Evolutionary conservation across 1,140 invertebrate genomes (phyloP), one percentile per base, ranked within the genome.

Genomic region (Aphis craccivora): DNA sequence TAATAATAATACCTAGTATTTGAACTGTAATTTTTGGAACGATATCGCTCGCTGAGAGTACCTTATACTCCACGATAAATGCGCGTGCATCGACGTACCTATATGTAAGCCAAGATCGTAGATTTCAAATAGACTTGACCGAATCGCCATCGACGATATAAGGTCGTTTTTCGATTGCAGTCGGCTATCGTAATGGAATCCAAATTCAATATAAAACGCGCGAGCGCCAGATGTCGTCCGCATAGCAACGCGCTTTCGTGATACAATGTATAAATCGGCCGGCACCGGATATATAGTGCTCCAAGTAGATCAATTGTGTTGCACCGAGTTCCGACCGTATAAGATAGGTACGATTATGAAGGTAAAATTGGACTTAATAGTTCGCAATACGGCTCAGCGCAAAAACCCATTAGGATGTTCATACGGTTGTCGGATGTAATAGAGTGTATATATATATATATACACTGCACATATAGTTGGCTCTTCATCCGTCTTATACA

Each of bases 351-450:
- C 37, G 83, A 86, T 86, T 86, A 86, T 86, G 40, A 25, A 86
- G 37, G 37, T 86, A 86, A 86, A 40, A 86, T 86, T 86, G 83
- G 37, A 86, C 37, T 43, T 86, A 86, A 86, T 43, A 86, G 37
- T 86, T 40, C 40, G 37, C 83, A 25, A 87, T 87, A 48, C 35
- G 84, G 25, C 43, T 48, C 30, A 48, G 25, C 25, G 43, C 43
- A 48, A 14, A 87, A 25, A 48, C 84, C 43, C 43, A 87, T 87
- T 45, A 87, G 84, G 18, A 40, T 25, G 84, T 86, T 45, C 23
- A 87, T 87, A 87, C 84, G 30, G 84, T 87, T 87, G 23, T 48
- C 40, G 45, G 84, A 87, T 87, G 18, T 87, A 87, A 87, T 87
- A 48, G 30, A 18, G 60, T n/a, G 8, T 30, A 2, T 30, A 30